Conservation (phyloP, 2,797 vertebrate species). For the Molossus alvarezi region DNA sequence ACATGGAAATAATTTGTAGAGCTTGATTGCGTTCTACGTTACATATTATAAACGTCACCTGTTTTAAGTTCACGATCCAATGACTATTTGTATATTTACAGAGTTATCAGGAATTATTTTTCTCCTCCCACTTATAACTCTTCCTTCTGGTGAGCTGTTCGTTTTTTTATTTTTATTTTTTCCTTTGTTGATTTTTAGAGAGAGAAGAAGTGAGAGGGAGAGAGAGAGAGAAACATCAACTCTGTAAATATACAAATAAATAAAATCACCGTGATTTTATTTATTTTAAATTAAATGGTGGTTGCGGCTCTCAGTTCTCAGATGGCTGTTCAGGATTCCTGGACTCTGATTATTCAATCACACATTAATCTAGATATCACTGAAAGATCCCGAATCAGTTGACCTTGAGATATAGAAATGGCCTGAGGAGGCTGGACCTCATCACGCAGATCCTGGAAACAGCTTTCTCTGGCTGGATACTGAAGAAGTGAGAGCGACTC, state of each 20-base stretch:
- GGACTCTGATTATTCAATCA: background rate
- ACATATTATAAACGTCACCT: background rate
- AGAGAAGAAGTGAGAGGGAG: no score
- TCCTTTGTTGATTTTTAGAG: no score
- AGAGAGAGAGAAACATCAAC: no score
- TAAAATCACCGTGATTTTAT: background rate
- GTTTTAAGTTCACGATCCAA: slow-evolving; percentile 43
- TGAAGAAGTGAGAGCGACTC: background rate
- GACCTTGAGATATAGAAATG: background rate
- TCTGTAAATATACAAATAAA: no score
- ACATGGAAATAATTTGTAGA: background rate
- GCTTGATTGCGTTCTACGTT: background rate
- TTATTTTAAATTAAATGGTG: slow-evolving; percentile 32
- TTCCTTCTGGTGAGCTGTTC: no score
- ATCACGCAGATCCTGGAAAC: background rate
- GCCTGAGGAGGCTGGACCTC: background rate
- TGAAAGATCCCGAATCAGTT: background rate
- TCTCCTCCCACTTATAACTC: no score
- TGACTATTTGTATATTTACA: slow-evolving; percentile 1
- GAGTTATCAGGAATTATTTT: background rate
- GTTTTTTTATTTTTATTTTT: no score
- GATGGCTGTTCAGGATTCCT: background rate
- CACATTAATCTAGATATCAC: background rate
- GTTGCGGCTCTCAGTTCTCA: background rate
- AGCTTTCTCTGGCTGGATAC: background rate